Base-by-base conservation (phyloP, 2,888 invertebrate genomes). In the Marasmarcha lunaedactyla region DNA sequence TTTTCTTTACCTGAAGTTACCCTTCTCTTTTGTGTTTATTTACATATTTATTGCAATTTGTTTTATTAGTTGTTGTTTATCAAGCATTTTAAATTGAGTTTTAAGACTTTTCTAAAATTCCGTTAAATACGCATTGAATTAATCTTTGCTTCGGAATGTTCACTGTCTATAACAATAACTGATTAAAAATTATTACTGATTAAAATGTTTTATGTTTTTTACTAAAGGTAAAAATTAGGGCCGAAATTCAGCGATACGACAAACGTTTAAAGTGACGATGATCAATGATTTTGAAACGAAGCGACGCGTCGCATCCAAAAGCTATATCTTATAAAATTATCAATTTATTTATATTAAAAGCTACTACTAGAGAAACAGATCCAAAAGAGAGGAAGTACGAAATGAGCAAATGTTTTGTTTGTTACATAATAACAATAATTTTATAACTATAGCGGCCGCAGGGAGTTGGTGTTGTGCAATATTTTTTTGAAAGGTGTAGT, bases 41-140 rank as follows among this genome's bases (percentile, higher is more conserved):
- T 81, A 79, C 76, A 71, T 74, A 74, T 76, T 78, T 74, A 78
- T 78, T 78, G 78, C 76, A 77, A 78, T 69, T 69, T 65, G 30
- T 11, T 30, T n/a, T 10, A 20, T 5, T 20, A 20, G 4, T 20
- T 5, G 20, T 5, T 20, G 20, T 20, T 20, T 49, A 51, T 56
- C 50, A 55, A 57, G 55, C 53, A n/a, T n/a, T n/a, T 20, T 20
- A 20, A 20, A 20, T 20, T 20, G 4, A 20, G 20, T 20, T 20
- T 20, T 3, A 20, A 20, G 20, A 20, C 3, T 20, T 20, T 7
- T 3, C 7, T 20, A 5, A 20, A 20, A 20, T 7, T 20, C 20
- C 20, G 20, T 36, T 33, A 15, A 20, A 3, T 7, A 26, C 2
- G 2, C 11, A 4, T 33, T 10, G 13, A 27, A 20, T 20, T 20